phyloP scores from a whole-genome alignment of 2,113 vertebrate genomes.

The Colossoma macropomum region DNA sequence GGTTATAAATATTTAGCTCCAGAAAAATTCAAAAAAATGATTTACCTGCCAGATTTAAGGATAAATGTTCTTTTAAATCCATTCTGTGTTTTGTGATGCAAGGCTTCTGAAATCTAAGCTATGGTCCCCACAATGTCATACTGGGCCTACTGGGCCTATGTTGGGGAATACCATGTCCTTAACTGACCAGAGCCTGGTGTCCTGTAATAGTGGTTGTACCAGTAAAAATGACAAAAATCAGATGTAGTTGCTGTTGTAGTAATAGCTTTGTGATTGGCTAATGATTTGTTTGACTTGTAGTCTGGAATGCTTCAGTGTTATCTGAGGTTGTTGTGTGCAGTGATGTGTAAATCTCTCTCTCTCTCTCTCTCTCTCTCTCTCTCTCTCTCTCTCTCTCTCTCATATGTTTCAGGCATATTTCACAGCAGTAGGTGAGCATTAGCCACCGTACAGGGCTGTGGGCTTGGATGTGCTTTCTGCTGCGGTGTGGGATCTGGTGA shows the following conservation, averaged over 20 bases:
- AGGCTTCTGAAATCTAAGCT: no score
- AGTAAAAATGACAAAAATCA: neutral
- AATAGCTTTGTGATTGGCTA: neutral
- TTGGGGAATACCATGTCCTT: neutral
- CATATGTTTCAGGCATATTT: constrained; percentile 58
- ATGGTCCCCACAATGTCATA: no score
- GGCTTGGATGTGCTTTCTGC: constrained; percentile 55
- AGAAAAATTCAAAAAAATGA: no score
- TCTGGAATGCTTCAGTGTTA: neutral
- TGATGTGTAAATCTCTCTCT: constrained; percentile 7
- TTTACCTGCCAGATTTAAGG: neutral
- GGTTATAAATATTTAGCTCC: no score
- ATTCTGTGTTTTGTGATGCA: no score
- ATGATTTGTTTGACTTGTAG: neutral
- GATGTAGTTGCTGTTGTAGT: neutral
- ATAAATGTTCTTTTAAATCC: neutral
- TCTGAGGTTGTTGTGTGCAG: neutral
- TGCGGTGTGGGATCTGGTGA: constrained; percentile 48
- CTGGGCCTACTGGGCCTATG: neutral
- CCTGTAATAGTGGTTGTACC: neutral
- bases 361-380: constrained; percentile 23
- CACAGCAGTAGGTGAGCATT: constrained; percentile 42
- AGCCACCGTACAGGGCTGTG: constrained; percentile 9
- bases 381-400: constrained; percentile 1
- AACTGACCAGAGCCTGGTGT: neutral